Base-by-base conservation (phyloP, 1,140 invertebrate genomes). In the Drosophila ohnishii region DNA sequence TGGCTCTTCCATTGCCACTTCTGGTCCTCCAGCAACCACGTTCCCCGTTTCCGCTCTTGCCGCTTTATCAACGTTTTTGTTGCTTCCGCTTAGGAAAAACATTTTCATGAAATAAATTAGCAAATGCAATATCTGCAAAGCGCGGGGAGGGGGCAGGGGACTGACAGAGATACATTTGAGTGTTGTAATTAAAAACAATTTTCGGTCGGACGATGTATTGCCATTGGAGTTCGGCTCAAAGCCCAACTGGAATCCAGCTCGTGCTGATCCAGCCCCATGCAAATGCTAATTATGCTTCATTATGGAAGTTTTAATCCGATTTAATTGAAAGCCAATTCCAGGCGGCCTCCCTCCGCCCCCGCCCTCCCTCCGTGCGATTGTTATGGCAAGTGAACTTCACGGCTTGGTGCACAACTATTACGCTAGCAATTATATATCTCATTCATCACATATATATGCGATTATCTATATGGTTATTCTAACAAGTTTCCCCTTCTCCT, bases 331-430 rank as follows among this genome's bases (percentile, higher is more conserved):
- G 76, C 81, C 71, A 79, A 67, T 84, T 76, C 56, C 37, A 45
- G 59, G 63, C 32, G 57, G 51, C 4, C 28, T 7, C 42, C 37
- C 63, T 34, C 53, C 32, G 16, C 45, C 42, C 13, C 28, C 16
- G 48, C 8, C 51, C 25, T 16, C 2, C 48, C 48, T 9, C n/a
- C 35, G 3, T 37, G 51, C 51, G 19, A 73, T 84, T 84, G 80
- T 80, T 77, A 76, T 76, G 72, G 47, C 78, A 82, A 75, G 55
- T 65, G 75, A 85, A 78, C 83, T 85, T 85, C 78, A 85, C 79
- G 82, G 82, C 62, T 78, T 30, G 35, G 34, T 82, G 83, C 75
- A 50, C 83, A 85, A 84, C 78, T 78, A 87, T 85, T 86, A 87
- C 70, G 70, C 62, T 42, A 78, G 58, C 47, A 61, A 81, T 69